Base-by-base conservation (phyloP, 2,797 vertebrate genomes). In the Rhyacichthys aspro region DNA sequence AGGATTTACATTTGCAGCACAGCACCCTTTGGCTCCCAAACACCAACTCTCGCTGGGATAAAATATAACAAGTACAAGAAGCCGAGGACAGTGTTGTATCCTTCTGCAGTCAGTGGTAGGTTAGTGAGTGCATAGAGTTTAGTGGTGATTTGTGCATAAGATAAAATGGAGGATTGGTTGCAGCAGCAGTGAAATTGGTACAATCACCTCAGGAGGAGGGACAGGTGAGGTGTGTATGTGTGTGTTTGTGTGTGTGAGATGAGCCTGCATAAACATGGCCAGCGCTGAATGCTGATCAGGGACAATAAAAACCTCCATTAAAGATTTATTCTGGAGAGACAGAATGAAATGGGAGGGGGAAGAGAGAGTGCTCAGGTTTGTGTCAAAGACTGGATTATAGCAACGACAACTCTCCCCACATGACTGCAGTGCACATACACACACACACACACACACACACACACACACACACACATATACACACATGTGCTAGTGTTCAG, bases 351-450 rank as follows among this genome's bases (percentile, higher is more conserved):
- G 63, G 37, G 49, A 45, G 39, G 43, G 62, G 55, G 42, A 37
- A 28, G 59, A 53, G 46, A 16, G 64, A 53, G 73, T 41, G 58
- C 64, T 76, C 71, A 66, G 85, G 85, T 87, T 86, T 83, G 69
- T 86, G 78, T 82, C 78, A 80, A 65, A 75, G 78, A 89, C 82
- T 87, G 86, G 86, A 91, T 91, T 88, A 87, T 77, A 80, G 59
- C 79, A 79, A 72, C 81, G 79, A 86, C 79, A 73, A 80, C 64
- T 72, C 79, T 76, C 72, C 83, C 76, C 77, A n/a, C 67, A 82
- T 75, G 62, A 71, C 46, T 17, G 49, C 2, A 2, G 60, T 5
- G 23, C 7, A 61, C 12, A 39, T 19, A 55, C 45, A 67, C 57
- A 62, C 66, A 67, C 39, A 55, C 43, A 48, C 39, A 53, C 45